Conservation (phyloP, 2,888 invertebrate species). For the Euplagia quadripunctaria region DNA sequence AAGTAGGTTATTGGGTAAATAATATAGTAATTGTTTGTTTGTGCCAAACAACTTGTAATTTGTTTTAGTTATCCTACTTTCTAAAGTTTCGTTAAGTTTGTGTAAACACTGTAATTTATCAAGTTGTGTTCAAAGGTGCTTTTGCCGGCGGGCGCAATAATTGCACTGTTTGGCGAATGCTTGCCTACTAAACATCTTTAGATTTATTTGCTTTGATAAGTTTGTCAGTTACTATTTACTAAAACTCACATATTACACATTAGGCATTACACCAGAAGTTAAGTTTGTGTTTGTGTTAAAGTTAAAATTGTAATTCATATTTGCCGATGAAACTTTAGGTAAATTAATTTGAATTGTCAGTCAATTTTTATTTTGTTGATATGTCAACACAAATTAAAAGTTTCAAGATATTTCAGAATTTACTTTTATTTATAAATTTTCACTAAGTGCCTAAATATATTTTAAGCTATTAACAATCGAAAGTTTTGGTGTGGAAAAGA, state of each 20-base stretch:
- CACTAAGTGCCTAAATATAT: no score
- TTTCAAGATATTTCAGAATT: no score
- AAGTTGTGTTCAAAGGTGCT: constrained; percentile 6
- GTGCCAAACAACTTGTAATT: neutral
- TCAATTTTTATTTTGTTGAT: no score
- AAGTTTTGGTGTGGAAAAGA: no score
- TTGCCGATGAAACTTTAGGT: no score
- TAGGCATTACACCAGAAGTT: no score
- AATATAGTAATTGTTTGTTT: neutral
- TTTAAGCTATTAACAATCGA: no score
- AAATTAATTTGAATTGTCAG: no score
- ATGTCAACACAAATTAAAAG: no score
- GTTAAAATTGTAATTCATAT: constrained; percentile 38
- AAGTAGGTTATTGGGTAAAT: neutral
- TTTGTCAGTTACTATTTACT: neutral
- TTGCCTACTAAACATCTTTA: neutral
- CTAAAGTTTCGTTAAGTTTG: neutral
- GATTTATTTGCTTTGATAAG: neutral
- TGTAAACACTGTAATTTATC: constrained; percentile 16
- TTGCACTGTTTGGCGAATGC: neutral
- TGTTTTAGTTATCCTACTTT: neutral
- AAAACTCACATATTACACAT: neutral
- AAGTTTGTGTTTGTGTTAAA: no score
- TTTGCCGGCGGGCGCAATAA: neutral
- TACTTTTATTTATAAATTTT: no score